Evolutionary conservation across 1,140 invertebrate species (phyloP), one percentile per base, ranked within the genome.

Genomic region (Solenopsis invicta): DNA sequence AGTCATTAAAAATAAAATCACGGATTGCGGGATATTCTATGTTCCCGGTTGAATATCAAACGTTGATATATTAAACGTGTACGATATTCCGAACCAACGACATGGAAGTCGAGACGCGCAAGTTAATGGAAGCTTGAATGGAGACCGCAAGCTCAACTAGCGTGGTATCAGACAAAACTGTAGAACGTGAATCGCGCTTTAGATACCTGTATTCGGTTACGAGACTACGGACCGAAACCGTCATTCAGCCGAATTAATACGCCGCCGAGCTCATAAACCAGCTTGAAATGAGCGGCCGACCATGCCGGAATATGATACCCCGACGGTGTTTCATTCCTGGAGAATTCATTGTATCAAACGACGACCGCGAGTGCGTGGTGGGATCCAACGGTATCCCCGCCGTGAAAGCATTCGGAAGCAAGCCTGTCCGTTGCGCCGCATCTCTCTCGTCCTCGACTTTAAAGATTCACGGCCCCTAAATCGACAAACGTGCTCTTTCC

Each of bases 241-340:
- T 85, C 90, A 76, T n/a, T 64, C 67, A 37, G 21, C 50, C 85
- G 80, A 85, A 89, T 91, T 91, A 91, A 90, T 85, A 85, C 87
- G 34, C 59, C 66, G n/a, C 21, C 29, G 12, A 64, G 85, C 80
- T 89, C 84, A 77, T 89, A 89, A 91, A 87, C 69, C 85, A 80
- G 85, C 64, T 85, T 24, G 80, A 52, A 89, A 87, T 50, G 81
- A 81, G 54, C 62, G 75, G 45, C 64, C 72, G 80, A 24, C 52
- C 64, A 34, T 84, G 54, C 37, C 29, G 41, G 71, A 86, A 90
- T 88, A 84, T 69, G 87, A 88, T 71, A 10, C 21, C 18, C 12
- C 6, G 69, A 52, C 41, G 61, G 78, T 87, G 87, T 87, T 91
- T 89, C 87, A 62, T 82, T 77, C 48, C 62, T 24, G 81, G 21